A percentile compares a stretch with the other conserved stretches of the same genome.
These are phyloP conservation scores for Heliconius hortense DNA, from an alignment of 2,888 invertebrate genomes.

Conservation along the genomic window DNA sequence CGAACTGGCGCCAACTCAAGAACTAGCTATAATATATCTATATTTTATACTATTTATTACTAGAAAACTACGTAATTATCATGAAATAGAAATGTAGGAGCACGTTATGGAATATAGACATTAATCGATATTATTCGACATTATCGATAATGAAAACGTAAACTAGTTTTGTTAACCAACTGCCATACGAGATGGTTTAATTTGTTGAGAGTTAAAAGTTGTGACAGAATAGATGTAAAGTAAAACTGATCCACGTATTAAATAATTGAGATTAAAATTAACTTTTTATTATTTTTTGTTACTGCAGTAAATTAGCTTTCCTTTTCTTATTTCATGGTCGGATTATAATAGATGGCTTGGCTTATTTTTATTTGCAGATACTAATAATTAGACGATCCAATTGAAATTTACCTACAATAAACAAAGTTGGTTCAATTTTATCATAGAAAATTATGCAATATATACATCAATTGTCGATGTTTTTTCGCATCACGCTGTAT, in stretches of 20 bases:
- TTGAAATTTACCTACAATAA: background rate
- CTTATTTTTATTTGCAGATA: too few species aligned
- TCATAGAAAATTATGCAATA: background rate
- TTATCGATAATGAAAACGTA: background rate
- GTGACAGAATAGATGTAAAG: background rate
- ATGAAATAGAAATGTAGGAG: conserved; percentile 26
- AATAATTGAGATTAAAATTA: background rate
- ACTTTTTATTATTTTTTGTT: background rate
- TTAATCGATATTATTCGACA: background rate
- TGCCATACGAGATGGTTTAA: background rate
- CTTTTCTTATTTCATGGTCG: background rate
- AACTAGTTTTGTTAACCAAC: background rate
- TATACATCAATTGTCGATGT: background rate
- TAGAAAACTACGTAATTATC: conserved; percentile 29
- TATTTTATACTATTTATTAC: conserved; percentile 34
- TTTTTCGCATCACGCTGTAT: too few species aligned
- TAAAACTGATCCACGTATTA: background rate
- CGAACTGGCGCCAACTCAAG: conserved; percentile 65
- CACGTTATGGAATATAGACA: background rate
- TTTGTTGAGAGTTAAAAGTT: background rate
- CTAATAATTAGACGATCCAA: background rate
- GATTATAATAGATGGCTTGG: background rate
- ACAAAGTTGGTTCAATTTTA: too few species aligned
- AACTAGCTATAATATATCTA: conserved; percentile 29
- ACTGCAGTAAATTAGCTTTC: background rate